Evolutionary conservation across 2,888 invertebrate genomes (phyloP).

Genomic region (Parapristionchus giblindavisi): DNA sequence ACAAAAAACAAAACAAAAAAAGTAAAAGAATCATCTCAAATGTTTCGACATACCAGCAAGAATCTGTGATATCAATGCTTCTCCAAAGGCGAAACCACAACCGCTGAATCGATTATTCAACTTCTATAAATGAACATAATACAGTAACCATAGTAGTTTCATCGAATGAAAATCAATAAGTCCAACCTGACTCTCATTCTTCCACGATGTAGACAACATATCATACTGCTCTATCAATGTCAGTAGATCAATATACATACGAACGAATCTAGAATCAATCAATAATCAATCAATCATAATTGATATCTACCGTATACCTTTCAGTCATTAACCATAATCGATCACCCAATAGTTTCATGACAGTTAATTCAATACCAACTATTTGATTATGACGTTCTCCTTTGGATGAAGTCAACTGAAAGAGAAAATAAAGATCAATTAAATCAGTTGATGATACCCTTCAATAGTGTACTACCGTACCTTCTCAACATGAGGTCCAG

Average conservation of each 20-base stretch:
- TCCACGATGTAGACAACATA: constrained; percentile 6
- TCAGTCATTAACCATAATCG: constrained; percentile 27
- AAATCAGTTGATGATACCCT: neutral
- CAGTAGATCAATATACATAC: constrained; percentile 21
- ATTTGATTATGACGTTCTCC: constrained; percentile 15
- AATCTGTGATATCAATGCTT: constrained; percentile 33
- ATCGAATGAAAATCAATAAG: neutral
- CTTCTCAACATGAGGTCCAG: neutral
- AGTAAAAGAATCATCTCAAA: neutral
- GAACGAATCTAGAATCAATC: constrained; percentile 16
- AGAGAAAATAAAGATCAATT: neutral
- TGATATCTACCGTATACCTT: no score
- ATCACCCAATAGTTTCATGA: constrained; percentile 4
- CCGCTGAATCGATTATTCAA: constrained; percentile 33
- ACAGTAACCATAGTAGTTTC: neutral
- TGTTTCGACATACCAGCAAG: neutral
- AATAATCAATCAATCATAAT: neutral
- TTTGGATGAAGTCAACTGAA: neutral
- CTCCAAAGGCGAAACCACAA: constrained; percentile 36
- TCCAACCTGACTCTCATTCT: constrained; percentile 32
- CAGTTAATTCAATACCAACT: constrained; percentile 15
- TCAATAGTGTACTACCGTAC: constrained; percentile 11
- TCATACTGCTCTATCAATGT: constrained; percentile 31
- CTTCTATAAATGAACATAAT: constrained; percentile 23
- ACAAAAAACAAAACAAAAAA: neutral